Conservation (phyloP, 2,797 vertebrate species). For the Siniperca scherzeri region DNA sequence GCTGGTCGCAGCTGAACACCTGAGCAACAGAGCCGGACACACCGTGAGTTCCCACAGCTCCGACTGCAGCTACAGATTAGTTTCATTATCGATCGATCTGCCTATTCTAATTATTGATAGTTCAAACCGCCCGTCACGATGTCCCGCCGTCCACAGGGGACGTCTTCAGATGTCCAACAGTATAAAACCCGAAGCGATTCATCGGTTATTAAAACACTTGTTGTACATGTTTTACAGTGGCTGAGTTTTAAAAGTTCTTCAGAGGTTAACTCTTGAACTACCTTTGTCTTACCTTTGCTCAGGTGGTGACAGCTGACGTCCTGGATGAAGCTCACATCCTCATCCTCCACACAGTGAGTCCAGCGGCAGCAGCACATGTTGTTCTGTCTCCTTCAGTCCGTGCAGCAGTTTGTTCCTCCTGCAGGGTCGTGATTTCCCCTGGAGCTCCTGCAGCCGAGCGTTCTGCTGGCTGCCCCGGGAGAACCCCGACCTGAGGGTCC, state of each 20-base stretch:
- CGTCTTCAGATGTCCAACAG: too few species aligned
- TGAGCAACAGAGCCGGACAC: conserved; percentile 90
- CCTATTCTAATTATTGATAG: too few species aligned
- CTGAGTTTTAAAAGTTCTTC: too few species aligned
- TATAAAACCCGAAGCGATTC: too few species aligned
- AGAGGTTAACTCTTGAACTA: too few species aligned
- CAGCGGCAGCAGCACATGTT: background rate
- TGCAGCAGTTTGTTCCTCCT: background rate
- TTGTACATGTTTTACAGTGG: too few species aligned
- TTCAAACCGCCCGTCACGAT: too few species aligned
- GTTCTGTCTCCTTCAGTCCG: background rate
- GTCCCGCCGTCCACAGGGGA: too few species aligned
- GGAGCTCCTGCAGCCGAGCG: conserved; percentile 92
- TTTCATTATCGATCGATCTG: too few species aligned
- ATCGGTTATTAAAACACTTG: too few species aligned
- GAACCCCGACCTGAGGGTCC: conserved; percentile 73
- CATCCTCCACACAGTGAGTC: conserved; percentile 93
- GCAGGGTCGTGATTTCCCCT: conserved; percentile 94
- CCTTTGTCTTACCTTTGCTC: too few species aligned
- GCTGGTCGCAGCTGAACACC: conserved; percentile 93
- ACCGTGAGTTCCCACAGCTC: conserved; percentile 82
- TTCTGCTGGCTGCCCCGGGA: conserved; percentile 92
- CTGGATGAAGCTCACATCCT: conserved; percentile 90
- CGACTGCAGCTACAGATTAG: too few species aligned
- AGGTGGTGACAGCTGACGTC: conserved; percentile 91